Base-by-base conservation (phyloP, 2,797 vertebrate genomes). In the Sorex maritimensis region DNA sequence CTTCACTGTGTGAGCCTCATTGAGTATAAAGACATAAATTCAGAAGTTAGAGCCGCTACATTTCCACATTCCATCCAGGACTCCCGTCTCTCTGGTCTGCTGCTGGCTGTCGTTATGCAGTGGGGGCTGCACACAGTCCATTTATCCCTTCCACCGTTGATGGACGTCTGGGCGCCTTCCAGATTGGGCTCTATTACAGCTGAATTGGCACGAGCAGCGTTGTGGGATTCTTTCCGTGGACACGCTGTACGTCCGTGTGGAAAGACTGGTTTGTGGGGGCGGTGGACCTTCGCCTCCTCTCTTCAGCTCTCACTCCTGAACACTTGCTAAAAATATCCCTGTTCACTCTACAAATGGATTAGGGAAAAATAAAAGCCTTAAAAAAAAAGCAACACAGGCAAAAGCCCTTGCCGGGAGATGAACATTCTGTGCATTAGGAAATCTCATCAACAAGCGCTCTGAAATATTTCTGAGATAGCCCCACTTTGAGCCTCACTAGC, bases 271-370 rank as follows among this genome's bases (percentile, higher is more conserved):
- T 30, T n/a, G 11, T 61, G 38, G 41, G 13, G 44, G 10, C 13
- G 9, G 44, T 12, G 78, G 74, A 17, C 84, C 95, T 85, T 89
- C 49, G 84, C 1, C 82, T 96, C 90, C 34, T 96, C 77, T 28
- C 77, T 28, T 30, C 81, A 94, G 61, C 58, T 96, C 4, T 93
- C 71, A 46, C 90, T 41, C 87, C 96, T 96, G 82, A 96, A 96
- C 77, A 94, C 9, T 0, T 71, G 96, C 94, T 95, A 96, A 91
- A 97, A 97, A 93, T 94, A 61, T 75, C 90, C 44, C 79, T 41
- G 23, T 92, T 89, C 0, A 34, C 91, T 85, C 72, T 77, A 83
- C 92, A 93, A 93, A 97, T 97, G 96, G 91, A 78, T 93, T 72
- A 82, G 44, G n/a, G 38, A 75, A 93, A 55, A 89, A 88, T 91